Evolutionary conservation across 35 echinoderm and acorn worm genomes (phyloP).

Genomic region (Diadema setosum): DNA sequence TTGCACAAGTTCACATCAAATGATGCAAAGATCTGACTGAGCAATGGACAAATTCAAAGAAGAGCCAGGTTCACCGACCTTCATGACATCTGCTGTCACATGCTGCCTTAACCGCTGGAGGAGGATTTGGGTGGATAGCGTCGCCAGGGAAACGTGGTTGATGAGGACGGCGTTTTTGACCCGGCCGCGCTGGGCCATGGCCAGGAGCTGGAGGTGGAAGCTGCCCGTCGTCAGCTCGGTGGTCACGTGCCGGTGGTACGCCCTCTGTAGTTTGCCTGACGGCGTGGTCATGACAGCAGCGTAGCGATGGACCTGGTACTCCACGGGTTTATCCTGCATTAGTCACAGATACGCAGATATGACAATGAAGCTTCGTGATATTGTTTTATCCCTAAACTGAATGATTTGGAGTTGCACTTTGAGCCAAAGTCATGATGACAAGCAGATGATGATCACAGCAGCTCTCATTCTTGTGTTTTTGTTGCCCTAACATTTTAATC

Average conservation of each 20-base stretch:
- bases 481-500: too few species aligned
- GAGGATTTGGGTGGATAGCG: not conserved
- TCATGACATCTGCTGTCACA: not conserved
- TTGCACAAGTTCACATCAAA: too few species aligned
- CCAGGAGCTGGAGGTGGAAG: not conserved
- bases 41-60: too few species aligned
- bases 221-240: not conserved
- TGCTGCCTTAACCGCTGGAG: not conserved
- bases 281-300: not conserved
- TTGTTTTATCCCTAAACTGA: too few species aligned
- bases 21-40: too few species aligned
- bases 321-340: slow-evolving; percentile 9
- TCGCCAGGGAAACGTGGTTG: not conserved
- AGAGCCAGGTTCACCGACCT: too few species aligned
- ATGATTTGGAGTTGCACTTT: too few species aligned
- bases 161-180: slow-evolving; percentile 23
- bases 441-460: too few species aligned
- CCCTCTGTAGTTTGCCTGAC: not conserved
- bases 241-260: not conserved
- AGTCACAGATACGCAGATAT: not conserved
- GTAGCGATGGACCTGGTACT: not conserved
- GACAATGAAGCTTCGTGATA: not conserved
- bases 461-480: too few species aligned
- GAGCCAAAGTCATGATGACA: too few species aligned
- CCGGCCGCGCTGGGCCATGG: not conserved